Evolutionary conservation across 2,888 invertebrate species (phyloP).

Genomic region (Drosophila trichaetosa): DNA sequence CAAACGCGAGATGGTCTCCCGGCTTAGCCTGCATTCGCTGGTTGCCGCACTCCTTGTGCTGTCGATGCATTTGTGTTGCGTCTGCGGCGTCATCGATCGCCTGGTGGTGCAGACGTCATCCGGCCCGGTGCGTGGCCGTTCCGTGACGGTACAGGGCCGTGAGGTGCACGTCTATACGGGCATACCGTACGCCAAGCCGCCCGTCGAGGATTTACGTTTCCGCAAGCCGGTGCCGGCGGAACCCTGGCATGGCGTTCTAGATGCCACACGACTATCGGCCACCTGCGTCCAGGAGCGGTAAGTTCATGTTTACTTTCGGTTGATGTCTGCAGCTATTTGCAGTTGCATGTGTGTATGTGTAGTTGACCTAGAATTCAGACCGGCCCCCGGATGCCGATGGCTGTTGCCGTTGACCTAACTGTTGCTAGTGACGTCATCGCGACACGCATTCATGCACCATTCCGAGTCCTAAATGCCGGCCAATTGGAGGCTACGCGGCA

Average conservation of each 20-base stretch:
- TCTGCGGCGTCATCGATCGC: conserved; percentile 87
- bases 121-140: conserved; percentile 92
- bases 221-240: conserved; percentile 93
- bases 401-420: conserved; percentile 67
- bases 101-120: conserved; percentile 93
- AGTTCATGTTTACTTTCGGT: conserved; percentile 39
- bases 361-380: conserved; percentile 68
- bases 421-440: conserved; percentile 67
- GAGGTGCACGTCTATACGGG: conserved; percentile 95
- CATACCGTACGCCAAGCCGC: conserved; percentile 96
- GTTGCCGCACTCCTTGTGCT: conserved; percentile 70
- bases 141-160: conserved; percentile 92
- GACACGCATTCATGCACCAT: conserved; percentile 15
- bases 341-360: conserved; percentile 25
- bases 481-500: conserved; percentile 30
- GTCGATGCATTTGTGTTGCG: conserved; percentile 77
- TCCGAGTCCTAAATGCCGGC: conserved; percentile 58
- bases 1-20: conserved; percentile 62
- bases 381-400: conserved; percentile 57
- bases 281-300: conserved; percentile 94
- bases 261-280: conserved; percentile 92
- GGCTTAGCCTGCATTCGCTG: conserved; percentile 53
- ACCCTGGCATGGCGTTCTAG: conserved; percentile 94
- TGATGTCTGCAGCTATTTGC: conserved; percentile 27
- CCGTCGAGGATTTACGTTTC: conserved; percentile 93